Evolutionary conservation across 2,797 vertebrate species (phyloP).

Genomic region (Coregonus sp.): DNA sequence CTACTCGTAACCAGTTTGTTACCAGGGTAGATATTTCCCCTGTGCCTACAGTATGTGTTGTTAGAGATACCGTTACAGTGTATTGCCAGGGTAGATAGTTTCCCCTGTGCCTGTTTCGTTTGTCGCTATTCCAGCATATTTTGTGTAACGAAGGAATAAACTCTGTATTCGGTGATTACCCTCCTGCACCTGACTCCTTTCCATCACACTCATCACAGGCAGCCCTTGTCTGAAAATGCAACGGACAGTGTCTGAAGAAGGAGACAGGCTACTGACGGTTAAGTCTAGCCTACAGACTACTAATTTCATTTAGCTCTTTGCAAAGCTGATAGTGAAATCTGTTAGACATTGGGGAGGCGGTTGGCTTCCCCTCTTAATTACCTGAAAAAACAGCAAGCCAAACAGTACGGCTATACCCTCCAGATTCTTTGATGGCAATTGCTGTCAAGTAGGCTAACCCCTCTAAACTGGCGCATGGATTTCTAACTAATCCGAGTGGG

Average conservation of each 20-base stretch:
- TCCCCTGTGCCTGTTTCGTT: too few species aligned
- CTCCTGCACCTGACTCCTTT: too few species aligned
- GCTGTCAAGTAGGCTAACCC: conserved; percentile 58
- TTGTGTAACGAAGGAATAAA: too few species aligned
- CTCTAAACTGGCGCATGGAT: conserved; percentile 55
- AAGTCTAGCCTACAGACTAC: conserved; percentile 35
- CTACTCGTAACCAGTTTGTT: too few species aligned
- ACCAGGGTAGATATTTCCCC: too few species aligned
- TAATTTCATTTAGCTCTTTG: conserved; percentile 57
- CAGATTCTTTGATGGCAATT: conserved; percentile 52
- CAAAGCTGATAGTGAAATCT: conserved; percentile 71
- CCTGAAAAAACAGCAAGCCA: conserved; percentile 65
- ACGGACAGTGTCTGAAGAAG: conserved; percentile 44
- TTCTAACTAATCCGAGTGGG: conserved; percentile 58
- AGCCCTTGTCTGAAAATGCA: conserved; percentile 57
- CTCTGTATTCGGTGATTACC: too few species aligned
- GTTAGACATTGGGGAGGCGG: conserved; percentile 57
- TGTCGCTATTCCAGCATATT: too few species aligned
- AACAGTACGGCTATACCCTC: conserved; percentile 54
- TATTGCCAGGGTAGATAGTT: too few species aligned
- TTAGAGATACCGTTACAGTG: too few species aligned
- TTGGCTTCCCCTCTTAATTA: conserved; percentile 64
- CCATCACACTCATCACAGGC: conserved; percentile 2
- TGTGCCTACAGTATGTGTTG: too few species aligned
- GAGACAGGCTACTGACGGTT: conserved; percentile 28